Conservation (phyloP, 2,797 vertebrate species). For the Onychomys leucogaster region DNA sequence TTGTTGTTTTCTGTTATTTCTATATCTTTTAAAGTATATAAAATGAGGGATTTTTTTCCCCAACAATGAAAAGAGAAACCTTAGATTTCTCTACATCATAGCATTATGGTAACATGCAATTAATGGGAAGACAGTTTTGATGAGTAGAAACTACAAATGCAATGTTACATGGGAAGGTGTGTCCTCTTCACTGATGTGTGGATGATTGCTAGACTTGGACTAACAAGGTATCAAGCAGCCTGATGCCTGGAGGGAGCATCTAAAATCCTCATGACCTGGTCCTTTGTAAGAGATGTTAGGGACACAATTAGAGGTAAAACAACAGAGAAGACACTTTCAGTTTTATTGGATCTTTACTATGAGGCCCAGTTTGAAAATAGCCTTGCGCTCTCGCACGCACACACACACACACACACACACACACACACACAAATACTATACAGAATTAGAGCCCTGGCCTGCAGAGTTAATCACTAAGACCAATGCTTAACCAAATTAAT, state of each 20-base stretch:
- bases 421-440: not conserved
- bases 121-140: slow-evolving; percentile 21
- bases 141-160: slow-evolving; percentile 29
- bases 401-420: no score
- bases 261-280: slow-evolving; percentile 49
- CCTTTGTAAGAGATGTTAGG: slow-evolving; percentile 26
- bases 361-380: not conserved
- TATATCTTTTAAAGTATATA: slow-evolving; percentile 1
- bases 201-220: slow-evolving; percentile 41
- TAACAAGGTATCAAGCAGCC: not conserved
- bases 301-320: not conserved
- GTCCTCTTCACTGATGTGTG: not conserved
- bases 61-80: slow-evolving; percentile 25
- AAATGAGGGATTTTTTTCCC: not conserved
- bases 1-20: slow-evolving; percentile 25
- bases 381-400: not conserved
- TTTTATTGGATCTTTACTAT: not conserved
- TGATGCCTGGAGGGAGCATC: slow-evolving; percentile 4
- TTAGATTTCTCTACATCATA: not conserved
- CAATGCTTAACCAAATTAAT: not conserved
- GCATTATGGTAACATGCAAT: not conserved
- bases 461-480: not conserved
- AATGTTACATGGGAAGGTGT: slow-evolving; percentile 34
- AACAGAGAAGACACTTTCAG: not conserved
- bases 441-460: not conserved